These are phyloP conservation scores for Nylanderia fulva DNA, from an alignment of 1,140 invertebrate species.

Conservation along the genomic window DNA sequence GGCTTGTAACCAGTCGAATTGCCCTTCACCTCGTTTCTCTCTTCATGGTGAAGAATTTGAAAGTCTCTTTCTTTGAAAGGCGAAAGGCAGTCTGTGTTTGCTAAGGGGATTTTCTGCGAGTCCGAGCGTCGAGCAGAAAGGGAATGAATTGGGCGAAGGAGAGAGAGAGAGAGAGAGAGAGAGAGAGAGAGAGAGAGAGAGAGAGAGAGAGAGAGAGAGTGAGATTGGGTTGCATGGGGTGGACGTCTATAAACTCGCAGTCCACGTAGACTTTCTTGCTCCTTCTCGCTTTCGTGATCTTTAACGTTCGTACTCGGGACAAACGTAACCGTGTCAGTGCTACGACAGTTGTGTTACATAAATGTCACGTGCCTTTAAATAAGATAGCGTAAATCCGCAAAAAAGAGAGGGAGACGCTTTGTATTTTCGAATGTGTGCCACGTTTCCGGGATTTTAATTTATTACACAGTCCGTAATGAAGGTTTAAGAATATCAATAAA, in stretches of 20 bases:
- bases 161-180: too few species aligned
- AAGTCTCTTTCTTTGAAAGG: constrained; percentile 6
- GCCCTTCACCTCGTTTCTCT: constrained; percentile 15
- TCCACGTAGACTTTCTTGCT: constrained; percentile 9
- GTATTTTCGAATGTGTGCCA: background rate
- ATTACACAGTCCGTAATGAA: background rate
- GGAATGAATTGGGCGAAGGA: constrained; percentile 26
- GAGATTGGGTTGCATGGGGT: background rate
- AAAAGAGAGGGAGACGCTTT: background rate
- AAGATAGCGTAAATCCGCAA: constrained; percentile 1
- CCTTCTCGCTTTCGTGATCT: constrained; percentile 36
- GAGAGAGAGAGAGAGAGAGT: too few species aligned
- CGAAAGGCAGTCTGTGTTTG: constrained; percentile 37
- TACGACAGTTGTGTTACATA: constrained; percentile 12
- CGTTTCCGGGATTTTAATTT: background rate
- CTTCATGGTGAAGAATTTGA: constrained; percentile 13
- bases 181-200: too few species aligned
- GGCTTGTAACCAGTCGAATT: background rate
- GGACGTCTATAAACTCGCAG: constrained; percentile 19
- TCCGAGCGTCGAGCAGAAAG: background rate
- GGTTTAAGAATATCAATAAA: background rate
- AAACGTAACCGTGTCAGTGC: background rate
- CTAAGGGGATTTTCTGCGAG: constrained; percentile 22
- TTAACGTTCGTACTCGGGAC: constrained; percentile 11
- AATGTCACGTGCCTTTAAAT: constrained; percentile 16